A percentile compares a stretch with the other conserved stretches of the same genome.
phyloP scores from a whole-genome alignment of 2,888 invertebrate species.

The Crepidodera aurea region DNA sequence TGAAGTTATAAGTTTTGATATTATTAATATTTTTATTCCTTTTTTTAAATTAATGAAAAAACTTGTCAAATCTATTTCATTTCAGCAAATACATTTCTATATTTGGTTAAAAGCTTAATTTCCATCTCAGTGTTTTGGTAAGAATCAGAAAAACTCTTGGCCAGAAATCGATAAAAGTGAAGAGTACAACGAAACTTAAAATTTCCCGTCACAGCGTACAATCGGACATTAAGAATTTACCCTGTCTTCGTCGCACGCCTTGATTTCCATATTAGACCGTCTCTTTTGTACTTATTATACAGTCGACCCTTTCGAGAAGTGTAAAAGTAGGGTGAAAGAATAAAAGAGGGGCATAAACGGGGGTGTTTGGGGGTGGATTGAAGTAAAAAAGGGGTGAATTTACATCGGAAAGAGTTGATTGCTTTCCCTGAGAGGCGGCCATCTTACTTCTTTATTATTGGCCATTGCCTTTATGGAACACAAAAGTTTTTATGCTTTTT shows the following conservation, averaged over 20 bases:
- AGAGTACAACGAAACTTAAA: constrained; percentile 51
- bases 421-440: constrained; percentile 59
- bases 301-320: constrained; percentile 55
- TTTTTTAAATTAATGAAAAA: too few species aligned
- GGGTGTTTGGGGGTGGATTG: constrained; percentile 55
- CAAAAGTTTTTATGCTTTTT: constrained; percentile 31
- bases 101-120: too few species aligned
- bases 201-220: constrained; percentile 50
- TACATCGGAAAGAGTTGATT: constrained; percentile 62
- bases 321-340: constrained; percentile 62
- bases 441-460: constrained; percentile 61
- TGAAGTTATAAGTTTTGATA: too few species aligned
- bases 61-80: too few species aligned
- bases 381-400: constrained; percentile 57
- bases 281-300: constrained; percentile 41
- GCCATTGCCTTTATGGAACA: constrained; percentile 53
- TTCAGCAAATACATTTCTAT: too few species aligned
- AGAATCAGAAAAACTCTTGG: too few species aligned
- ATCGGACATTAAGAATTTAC: constrained; percentile 47
- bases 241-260: constrained; percentile 26
- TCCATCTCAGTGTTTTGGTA: too few species aligned
- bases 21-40: too few species aligned
- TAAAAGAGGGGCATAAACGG: constrained; percentile 60
- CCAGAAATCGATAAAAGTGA: constrained; percentile 51
- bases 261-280: constrained; percentile 17